Percentiles rank a stretch among this genome's conserved stretches.
Evolutionary conservation across 2,888 invertebrate genomes (phyloP).

Genomic region (Cerastis rubricosa): DNA sequence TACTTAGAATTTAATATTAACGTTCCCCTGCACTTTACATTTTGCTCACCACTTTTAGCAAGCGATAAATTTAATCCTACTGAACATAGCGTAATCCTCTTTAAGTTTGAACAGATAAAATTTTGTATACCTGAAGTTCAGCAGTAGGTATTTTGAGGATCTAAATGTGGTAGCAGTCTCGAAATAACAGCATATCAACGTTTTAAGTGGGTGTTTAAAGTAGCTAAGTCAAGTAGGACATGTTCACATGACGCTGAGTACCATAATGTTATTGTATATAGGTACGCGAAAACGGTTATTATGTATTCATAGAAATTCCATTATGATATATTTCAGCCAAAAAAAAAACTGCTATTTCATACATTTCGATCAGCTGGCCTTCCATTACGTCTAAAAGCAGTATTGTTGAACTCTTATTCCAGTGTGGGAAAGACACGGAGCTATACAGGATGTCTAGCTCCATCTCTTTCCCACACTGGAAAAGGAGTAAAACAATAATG

Average conservation of each 20-base stretch:
- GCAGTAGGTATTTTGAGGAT: neutral
- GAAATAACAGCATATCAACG: neutral
- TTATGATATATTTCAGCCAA: no score
- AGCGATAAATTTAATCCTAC: constrained; percentile 43
- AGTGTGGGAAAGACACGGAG: no score
- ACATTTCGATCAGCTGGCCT: no score
- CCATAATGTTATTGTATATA: neutral
- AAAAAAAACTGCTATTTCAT: no score
- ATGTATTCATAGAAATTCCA: no score
- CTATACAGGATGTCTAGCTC: no score
- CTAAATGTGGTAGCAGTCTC: constrained; percentile 1
- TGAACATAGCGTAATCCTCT: constrained; percentile 22
- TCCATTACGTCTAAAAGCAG: no score
- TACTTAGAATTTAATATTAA: constrained; percentile 48
- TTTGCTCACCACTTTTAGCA: constrained; percentile 28
- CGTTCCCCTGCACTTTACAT: constrained; percentile 38
- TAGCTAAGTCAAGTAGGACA: neutral
- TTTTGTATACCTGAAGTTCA: constrained; percentile 13
- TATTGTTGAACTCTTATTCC: no score
- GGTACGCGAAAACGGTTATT: no score
- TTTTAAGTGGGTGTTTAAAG: neutral
- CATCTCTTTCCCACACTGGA: no score
- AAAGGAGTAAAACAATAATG: no score
- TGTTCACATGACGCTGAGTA: neutral
- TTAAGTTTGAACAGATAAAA: constrained; percentile 25